Base-by-base conservation (phyloP, 2,113 vertebrate species). In the Sprattus sprattus region DNA sequence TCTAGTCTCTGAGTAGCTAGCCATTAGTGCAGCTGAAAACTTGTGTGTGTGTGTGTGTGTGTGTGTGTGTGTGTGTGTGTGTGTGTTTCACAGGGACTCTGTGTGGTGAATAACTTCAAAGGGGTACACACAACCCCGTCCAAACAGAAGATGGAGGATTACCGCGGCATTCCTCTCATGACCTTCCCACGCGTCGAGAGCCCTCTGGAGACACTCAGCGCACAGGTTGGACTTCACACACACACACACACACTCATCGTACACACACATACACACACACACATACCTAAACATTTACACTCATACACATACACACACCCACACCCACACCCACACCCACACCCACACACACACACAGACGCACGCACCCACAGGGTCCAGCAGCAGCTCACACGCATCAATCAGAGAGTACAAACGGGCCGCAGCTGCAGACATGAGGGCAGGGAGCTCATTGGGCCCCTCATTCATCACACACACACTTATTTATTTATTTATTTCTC, bases 41-140 rank as follows among this genome's bases (percentile, higher is more conserved):
- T 1, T 39, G 39, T 39, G 39, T 39, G 39, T 39, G 39, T 39
- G 39, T 39, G 39, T 64, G 4, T 64, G 54, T 60, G 11, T 60
- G 11, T 67, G 64, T 67, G 64, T 67, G 64, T n/a, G 22, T 67
- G 64, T 71, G 25, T 71, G 64, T 71, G 25, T 71, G n/a, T 71
- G 75, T 57, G 16, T 85, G 86, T 10, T 80, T 15, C 52, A 16
- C 92, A 99, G 98, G 98, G 97, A 85, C 93, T 98, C 91, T 99
- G 97, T 91, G 98, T 99, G 90, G 97, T 99, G 87, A 98, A 98
- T 95, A 99, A 99, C 92, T 99, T 99, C 87, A 98, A 97, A 95
- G 97, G 97, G 81, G 95, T 93, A 47, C 96, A 97, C 83, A 94
- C 95, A 83, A 87, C 93, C 83, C 93, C 94, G 67, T 94, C 94